Base-by-base conservation (phyloP, 2,113 vertebrate species). In the Coptodon rendalli region DNA sequence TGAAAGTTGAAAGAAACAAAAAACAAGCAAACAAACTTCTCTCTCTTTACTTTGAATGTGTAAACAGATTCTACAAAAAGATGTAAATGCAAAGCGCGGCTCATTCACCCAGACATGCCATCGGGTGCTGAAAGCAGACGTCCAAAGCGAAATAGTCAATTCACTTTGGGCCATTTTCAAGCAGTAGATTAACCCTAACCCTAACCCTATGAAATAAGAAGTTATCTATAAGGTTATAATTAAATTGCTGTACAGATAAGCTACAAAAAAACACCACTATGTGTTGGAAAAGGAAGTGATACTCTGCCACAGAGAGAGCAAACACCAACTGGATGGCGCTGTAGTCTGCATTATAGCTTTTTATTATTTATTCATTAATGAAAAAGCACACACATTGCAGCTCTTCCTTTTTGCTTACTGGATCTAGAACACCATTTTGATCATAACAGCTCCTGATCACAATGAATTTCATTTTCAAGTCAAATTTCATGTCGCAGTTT, bases 1-100 rank as follows among this genome's bases (percentile, higher is more conserved):
- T 56, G 54, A 56, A 57, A 57, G 54, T 57, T 27, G 27, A 27
- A 27, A 57, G 22, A 57, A 7, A 57, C 22, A 57, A 27, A 27
- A 57, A 57, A 0, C 0, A 13, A 24, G 7, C 2, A 24, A 56
- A 24, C 11, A 56, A 24, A 56, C 6, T 57, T 57, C 6, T 27
- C 54, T 57, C 6, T 57, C 54, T 14, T 57, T 57, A 27, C 14
- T 57, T 14, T 57, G 24, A 57, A 56, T 56, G 11, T 24, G 6
- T 56, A 56, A 56, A 56, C 11, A 56, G 22, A 7, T 7, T 56
- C 53, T 1, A 0, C 53, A 56, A 7, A 56, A 56, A 56, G 6
- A 24, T 56, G 53, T 13, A 56, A 56, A 56, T 6, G 2, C 53
- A 13, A 56, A 56, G 22, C n/a, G 6, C 3, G 1, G 2, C 10